Conservation (phyloP, 2,888 invertebrate species). For the Xylocampa areola region DNA sequence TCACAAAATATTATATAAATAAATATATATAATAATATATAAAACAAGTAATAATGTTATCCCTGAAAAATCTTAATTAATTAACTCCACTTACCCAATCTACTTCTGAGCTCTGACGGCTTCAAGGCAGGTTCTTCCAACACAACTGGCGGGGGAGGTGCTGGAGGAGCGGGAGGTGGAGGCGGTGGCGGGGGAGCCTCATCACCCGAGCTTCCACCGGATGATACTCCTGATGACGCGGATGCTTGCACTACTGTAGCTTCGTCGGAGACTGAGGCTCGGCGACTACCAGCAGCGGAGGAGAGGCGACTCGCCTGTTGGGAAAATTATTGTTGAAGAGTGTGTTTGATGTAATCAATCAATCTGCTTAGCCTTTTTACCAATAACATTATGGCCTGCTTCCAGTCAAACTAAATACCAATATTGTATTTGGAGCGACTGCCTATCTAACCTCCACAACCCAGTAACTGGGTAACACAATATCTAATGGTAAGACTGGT, state of each 20-base stretch:
- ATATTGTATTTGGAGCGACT: too few species aligned
- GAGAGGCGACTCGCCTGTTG: constrained; percentile 83
- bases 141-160: constrained; percentile 85
- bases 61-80: background rate
- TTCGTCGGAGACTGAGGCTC: constrained; percentile 82
- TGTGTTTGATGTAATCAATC: background rate
- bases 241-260: constrained; percentile 73
- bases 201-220: constrained; percentile 83
- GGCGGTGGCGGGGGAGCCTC: constrained; percentile 93
- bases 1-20: too few species aligned
- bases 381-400: too few species aligned
- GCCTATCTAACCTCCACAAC: too few species aligned
- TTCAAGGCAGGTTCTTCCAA: constrained; percentile 91
- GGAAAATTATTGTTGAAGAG: background rate
- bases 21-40: background rate
- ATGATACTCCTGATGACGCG: constrained; percentile 83
- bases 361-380: too few species aligned
- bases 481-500: too few species aligned
- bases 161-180: constrained; percentile 90
- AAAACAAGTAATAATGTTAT: background rate
- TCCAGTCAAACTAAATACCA: too few species aligned
- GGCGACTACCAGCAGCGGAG: constrained; percentile 84
- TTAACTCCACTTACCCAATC: constrained; percentile 74
- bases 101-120: constrained; percentile 88
- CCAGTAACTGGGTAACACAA: too few species aligned